Base-by-base conservation (phyloP, 2,888 invertebrate species). In the Cheilosia vulpina region DNA sequence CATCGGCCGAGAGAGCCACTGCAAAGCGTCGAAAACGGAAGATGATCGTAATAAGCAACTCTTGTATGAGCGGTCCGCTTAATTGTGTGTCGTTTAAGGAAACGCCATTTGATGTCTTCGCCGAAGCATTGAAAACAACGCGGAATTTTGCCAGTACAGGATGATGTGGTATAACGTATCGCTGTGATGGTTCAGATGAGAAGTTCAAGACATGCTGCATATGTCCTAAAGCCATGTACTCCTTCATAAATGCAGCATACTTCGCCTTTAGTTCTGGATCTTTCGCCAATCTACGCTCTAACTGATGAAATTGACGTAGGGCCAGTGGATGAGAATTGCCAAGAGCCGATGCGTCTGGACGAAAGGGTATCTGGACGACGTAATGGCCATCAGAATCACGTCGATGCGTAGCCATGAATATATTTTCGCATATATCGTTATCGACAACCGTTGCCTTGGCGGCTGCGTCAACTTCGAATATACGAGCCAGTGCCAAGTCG, bases 1-100 rank as follows among this genome's bases (percentile, higher is more conserved):
- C 75, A 19, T 88, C 88, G 21, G 83, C 76, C 1, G 88, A 88
- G 47, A 88, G 83, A 5, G 87, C 88, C 45, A 87, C 69, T 21
- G 53, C 45, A 27, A 27, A 27, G 5, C 27, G 27, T 5, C 27
- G 27, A 62, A 87, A 83, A 2, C 87, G 80, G 15, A 80, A 15
- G 19, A 88, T 87, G 7, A 88, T 84, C n/a, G 85, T 53, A 7
- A 24, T 17, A 4, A 66, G 53, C 24, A 41, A 53, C 41, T 66
- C 53, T n/a, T 66, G 53, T 66, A 52, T 66, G 63, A 66, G 66
- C 21, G 38, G 68, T 55, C 68, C 68, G 15, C 68, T 55, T 43
- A n/a, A n/a, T 55, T 68, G 55, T 17, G 68, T 68, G 4, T 68
- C 55, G 55, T 68, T 68, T 17, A 55, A 13, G 0, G 68, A 69